A percentile compares a stretch with the other conserved stretches of the same genome.
Evolutionary conservation across 1,140 invertebrate species (phyloP).

Genomic region (Cherax destructor): DNA sequence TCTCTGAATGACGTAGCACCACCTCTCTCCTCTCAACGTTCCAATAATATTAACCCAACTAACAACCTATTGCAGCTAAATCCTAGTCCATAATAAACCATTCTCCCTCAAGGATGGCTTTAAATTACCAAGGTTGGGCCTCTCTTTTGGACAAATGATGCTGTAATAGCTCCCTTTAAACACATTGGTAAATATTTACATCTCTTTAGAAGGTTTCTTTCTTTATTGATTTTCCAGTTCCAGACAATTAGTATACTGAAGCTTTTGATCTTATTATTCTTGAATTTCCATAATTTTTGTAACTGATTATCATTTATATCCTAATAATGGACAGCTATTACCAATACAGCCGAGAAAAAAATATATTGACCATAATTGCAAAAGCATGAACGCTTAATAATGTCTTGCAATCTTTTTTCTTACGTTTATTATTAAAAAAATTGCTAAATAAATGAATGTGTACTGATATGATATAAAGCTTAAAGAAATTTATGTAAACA

Average conservation of each 20-base stretch:
- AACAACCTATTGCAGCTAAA: too few species aligned
- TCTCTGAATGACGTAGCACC: constrained; percentile 44
- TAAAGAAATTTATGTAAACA: background rate
- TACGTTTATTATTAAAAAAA: background rate
- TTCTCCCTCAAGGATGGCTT: too few species aligned
- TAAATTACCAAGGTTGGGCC: too few species aligned
- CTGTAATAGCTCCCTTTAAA: background rate
- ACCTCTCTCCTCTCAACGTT: background rate
- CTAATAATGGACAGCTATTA: background rate
- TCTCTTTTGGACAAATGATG: too few species aligned
- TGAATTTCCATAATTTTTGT: background rate
- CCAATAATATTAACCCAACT: constrained; percentile 13
- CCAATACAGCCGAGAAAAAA: background rate
- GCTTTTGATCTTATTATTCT: background rate
- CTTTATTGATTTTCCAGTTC: constrained; percentile 49
- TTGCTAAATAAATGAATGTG: background rate
- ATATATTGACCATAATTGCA: background rate
- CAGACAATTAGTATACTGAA: background rate
- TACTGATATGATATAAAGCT: background rate
- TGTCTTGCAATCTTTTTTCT: background rate
- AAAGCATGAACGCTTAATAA: background rate
- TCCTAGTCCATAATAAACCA: too few species aligned
- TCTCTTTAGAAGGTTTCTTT: constrained; percentile 21
- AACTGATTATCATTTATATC: background rate
- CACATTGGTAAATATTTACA: constrained; percentile 34